Conservation (phyloP, 2,888 invertebrate species). For the Perizoma affinitatum region DNA sequence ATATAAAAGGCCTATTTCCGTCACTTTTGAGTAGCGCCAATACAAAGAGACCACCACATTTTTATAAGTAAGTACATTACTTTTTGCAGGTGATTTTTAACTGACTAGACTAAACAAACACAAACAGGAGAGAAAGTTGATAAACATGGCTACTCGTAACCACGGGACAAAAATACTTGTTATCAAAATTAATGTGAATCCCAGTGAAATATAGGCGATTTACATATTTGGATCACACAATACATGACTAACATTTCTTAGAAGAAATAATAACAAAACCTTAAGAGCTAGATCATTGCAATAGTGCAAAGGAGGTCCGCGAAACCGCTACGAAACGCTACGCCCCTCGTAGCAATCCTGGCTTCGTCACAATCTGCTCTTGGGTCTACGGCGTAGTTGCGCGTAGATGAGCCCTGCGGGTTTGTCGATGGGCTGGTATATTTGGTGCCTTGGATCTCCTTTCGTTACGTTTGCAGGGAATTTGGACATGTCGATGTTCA, state of each 20-base stretch:
- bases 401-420: constrained; percentile 91
- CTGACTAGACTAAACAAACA: constrained; percentile 28
- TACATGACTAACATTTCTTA: not conserved
- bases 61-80: too few relatives aligned
- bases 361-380: constrained; percentile 78
- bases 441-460: constrained; percentile 86
- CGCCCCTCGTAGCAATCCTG: constrained; percentile 67
- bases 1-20: too few relatives aligned
- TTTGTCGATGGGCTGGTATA: constrained; percentile 90
- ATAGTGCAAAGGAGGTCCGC: constrained; percentile 36
- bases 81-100: constrained; percentile 1
- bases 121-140: constrained; percentile 9
- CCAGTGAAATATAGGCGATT: not conserved
- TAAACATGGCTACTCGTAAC: not conserved
- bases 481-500: constrained; percentile 89
- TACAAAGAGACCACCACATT: not conserved
- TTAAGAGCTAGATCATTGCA: constrained; percentile 1
- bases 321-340: constrained; percentile 48
- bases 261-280: not conserved
- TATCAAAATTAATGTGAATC: constrained; percentile 8
- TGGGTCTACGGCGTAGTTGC: constrained; percentile 85
- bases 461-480: constrained; percentile 87
- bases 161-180: constrained; percentile 12
- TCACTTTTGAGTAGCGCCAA: not conserved
- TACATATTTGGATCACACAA: constrained; percentile 7